Base-by-base conservation (phyloP, 2,797 vertebrate genomes). In the Chiroxiphia lanceolata region DNA sequence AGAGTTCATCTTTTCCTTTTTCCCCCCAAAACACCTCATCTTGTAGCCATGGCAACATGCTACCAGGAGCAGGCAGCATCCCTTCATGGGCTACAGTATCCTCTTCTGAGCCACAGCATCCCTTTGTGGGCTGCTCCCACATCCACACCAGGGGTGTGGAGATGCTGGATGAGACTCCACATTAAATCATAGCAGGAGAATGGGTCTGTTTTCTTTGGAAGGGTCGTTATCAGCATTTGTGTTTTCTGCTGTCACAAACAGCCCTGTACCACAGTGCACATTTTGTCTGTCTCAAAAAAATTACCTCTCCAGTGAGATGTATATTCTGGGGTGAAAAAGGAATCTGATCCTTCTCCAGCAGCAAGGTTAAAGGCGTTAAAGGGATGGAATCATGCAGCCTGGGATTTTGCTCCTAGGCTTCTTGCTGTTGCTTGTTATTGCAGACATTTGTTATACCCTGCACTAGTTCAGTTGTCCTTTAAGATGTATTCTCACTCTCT, bases 31-130 rank as follows among this genome's bases (percentile, higher is more conserved):
- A 93, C 42, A 45, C 90, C 90, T 97, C 97, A 97, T 95, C 96
- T 97, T 74, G 97, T 98, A 96, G 89, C 94, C 80, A 98, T 97
- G 95, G 92, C 83, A 98, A 98, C 97, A 76, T 33, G 26, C 93
- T 95, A 95, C 87, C 91, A 87, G 94, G 48, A 76, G 19, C 94
- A 95, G 83, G 19, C 47, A 90, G 53, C 38, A 74, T 8, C 26
- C 34, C 12, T 6, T 4, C 4, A 0, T 16, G 23, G 4, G 4
- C 34, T 1, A 1, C 18, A 25, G 10, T 61, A 72, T 8, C 25
- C 38, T 9, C 4, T 4, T 4, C 10, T 45, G 44, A 10, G 19
- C 20, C 44, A 45, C 27, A 23, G 53, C 31, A 48, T 31, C 34
- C 9, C 26, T 13, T 70, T 57, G 12, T 3, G 29, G 63, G 59